Conservation (phyloP, 2,113 vertebrate species). For the Neomonachus schauinslandi region DNA sequence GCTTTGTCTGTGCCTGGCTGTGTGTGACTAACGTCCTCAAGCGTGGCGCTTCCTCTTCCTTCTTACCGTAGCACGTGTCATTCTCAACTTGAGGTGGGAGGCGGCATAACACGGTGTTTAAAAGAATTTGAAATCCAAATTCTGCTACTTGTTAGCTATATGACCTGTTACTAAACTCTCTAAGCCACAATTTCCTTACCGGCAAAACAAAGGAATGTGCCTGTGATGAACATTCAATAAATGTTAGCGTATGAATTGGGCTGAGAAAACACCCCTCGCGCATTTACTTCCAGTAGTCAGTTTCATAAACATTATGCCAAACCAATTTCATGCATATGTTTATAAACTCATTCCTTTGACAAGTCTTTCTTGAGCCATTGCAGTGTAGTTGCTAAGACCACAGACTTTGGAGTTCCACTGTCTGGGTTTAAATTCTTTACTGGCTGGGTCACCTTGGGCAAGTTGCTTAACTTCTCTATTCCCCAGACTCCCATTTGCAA, state of each 20-base stretch:
- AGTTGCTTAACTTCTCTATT: background rate
- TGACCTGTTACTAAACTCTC: background rate
- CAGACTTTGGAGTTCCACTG: background rate
- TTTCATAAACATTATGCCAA: background rate
- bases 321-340: background rate
- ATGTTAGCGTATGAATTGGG: background rate
- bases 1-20: constrained; percentile 62
- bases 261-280: background rate
- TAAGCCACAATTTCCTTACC: background rate
- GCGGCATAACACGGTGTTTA: background rate
- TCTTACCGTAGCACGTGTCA: constrained; percentile 3
- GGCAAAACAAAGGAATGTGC: background rate
- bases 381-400: background rate
- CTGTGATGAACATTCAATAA: background rate
- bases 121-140: constrained; percentile 28
- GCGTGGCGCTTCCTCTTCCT: background rate
- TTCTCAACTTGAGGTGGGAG: background rate
- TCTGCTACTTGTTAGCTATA: background rate
- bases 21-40: constrained; percentile 62
- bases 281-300: background rate
- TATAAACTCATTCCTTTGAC: background rate
- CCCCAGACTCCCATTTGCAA: background rate
- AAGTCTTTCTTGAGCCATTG: background rate
- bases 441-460: background rate
- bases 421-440: background rate